phyloP scores from a whole-genome alignment of 92 coral and sea anemone species.

The Umimayanthus chanpuru region DNA sequence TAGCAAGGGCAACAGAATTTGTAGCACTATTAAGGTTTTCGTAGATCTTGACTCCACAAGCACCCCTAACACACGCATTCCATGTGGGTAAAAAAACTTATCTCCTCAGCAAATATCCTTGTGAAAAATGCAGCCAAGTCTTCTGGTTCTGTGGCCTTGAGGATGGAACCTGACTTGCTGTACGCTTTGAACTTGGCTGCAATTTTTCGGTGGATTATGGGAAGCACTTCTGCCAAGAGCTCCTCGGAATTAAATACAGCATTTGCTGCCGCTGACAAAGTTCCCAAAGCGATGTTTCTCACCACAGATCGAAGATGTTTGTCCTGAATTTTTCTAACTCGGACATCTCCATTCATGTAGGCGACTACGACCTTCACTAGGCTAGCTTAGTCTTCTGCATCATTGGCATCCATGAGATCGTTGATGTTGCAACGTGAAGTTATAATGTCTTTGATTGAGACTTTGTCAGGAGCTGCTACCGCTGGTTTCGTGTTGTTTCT shows the following conservation, averaged over 20 bases:
- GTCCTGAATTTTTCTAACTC: conserved; percentile 39
- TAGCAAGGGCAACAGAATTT: conserved; percentile 56
- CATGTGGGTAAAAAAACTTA: conserved; percentile 55
- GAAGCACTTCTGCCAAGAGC: conserved; percentile 25
- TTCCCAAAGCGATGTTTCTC: conserved; percentile 46
- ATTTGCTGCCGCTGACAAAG: conserved; percentile 64
- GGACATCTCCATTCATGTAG: conserved; percentile 50
- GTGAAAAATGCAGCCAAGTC: conserved; percentile 65
- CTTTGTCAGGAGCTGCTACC: no score
- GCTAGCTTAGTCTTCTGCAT: no score
- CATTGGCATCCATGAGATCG: no score
- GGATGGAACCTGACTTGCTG: conserved; percentile 53
- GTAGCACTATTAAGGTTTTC: conserved; percentile 4
- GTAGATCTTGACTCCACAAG: conserved; percentile 42
- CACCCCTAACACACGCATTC: conserved; percentile 60
- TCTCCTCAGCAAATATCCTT: conserved; percentile 42
- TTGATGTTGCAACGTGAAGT: no score
- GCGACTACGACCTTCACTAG: conserved; percentile 42
- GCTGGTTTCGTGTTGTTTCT: no score
- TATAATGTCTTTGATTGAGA: no score
- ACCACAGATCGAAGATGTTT: conserved; percentile 40
- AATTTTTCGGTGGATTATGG: conserved; percentile 35
- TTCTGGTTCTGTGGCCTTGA: conserved; percentile 53
- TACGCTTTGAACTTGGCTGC: conserved; percentile 45
- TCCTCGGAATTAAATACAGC: conserved; percentile 43